These are phyloP conservation scores for Toxostoma redivivum DNA, from an alignment of 2,113 vertebrate genomes.

Conservation along the genomic window DNA sequence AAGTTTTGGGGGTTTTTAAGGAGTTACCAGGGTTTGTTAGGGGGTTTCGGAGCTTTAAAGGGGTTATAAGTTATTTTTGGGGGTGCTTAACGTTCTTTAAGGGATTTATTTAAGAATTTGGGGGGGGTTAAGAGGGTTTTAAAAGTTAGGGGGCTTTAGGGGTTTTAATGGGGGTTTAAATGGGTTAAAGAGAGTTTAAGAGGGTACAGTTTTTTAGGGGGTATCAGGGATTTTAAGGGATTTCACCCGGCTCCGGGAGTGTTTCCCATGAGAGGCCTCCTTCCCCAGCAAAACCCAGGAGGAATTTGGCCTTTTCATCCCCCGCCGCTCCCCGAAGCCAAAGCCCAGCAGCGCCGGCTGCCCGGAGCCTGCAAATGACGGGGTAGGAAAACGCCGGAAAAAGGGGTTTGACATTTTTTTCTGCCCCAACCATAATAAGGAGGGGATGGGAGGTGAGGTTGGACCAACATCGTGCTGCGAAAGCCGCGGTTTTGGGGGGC, in stretches of 20 bases:
- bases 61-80: background rate
- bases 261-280: background rate
- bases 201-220: background rate
- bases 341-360: background rate
- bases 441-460: accelerated
- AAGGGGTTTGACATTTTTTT: background rate
- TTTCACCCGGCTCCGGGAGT: background rate
- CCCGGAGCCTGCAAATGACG: background rate
- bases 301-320: background rate
- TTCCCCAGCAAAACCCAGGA: background rate
- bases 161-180: background rate
- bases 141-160: too few relatives aligned
- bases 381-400: background rate
- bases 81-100: background rate
- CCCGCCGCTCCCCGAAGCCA: background rate
- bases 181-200: background rate
- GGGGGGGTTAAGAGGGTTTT: background rate
- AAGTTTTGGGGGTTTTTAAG: background rate
- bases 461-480: accelerated
- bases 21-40: too few relatives aligned
- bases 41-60: background rate
- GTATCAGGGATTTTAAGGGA: background rate
- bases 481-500: accelerated
- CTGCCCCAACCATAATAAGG: background rate
- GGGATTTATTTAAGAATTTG: background rate